Base-by-base conservation (phyloP, 2,113 vertebrate species). In the Takifugu flavidus region DNA sequence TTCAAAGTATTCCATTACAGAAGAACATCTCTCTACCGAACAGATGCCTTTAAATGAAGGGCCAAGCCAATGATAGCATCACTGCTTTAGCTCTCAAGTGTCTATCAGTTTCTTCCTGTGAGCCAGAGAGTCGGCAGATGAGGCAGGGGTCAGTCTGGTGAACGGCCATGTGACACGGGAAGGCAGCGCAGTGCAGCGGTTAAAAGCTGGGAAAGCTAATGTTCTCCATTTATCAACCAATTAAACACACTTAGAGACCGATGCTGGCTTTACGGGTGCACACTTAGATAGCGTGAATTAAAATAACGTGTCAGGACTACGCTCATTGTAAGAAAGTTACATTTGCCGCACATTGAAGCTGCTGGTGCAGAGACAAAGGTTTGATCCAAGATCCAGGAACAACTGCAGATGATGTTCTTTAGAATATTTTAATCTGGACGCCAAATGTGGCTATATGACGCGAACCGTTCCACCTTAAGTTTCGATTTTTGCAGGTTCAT, bases 81-180 rank as follows among this genome's bases (percentile, higher is more conserved):
- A 39, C 25, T 25, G 25, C 49, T 27, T 54, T 13, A 62, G 27
- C 53, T 62, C 52, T 34, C 27, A 31, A n/a, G 4, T 34, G 31
- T 6, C 29, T 34, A 5, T 47, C 2, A 47, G 3, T 44, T 60
- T 54, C 47, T 43, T 56, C 60, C 46, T 59, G 49, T 42, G 66
- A 71, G 56, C 59, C 45, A 52, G 34, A 54, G 50, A 52, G 58
- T 60, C 28, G 53, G n/a, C 44, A 57, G 14, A 56, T 2, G 31
- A 34, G 31, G 1, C 44, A 58, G 47, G 51, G 6, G 25, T 53
- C 15, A 15, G 25, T 63, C n/a, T 53, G 65, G 39, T 62, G 44
- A 13, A 46, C 49, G 44, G 27, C 57, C 31, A 25, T 43, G 39
- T 20, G 53, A 65, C 5, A 4, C 1, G 28, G 13, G 26, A 31